A percentile compares a stretch with the other conserved stretches of the same genome.
Conservation (phyloP, 1,140 invertebrate genomes). For the Eupristina koningsbergeri region DNA sequence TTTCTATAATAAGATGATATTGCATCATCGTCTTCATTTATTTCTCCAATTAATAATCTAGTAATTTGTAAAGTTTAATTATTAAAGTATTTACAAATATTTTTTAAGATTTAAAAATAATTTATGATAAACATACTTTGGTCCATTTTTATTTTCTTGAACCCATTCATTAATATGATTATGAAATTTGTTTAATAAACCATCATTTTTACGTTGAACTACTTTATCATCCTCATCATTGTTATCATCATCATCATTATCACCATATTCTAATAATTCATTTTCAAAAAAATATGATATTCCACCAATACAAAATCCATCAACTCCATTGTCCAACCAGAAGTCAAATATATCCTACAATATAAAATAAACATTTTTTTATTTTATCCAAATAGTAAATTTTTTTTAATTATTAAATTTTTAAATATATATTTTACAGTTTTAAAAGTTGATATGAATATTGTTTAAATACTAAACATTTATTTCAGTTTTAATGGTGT, state of each 20-base stretch:
- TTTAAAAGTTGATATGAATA: too few relatives aligned
- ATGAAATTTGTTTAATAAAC: conserved; percentile 57
- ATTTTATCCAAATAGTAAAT: not conserved
- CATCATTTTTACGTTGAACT: conserved; percentile 53
- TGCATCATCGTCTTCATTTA: conserved; percentile 71
- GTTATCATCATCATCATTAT: not conserved
- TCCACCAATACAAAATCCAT: conserved; percentile 84
- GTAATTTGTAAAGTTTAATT: conserved; percentile 31
- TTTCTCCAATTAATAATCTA: conserved; percentile 75
- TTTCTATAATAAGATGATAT: conserved; percentile 76
- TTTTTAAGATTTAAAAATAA: not conserved
- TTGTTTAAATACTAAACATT: too few relatives aligned
- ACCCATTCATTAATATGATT: conserved; percentile 58
- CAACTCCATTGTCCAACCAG: conserved; percentile 84
- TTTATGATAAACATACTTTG: conserved; percentile 57
- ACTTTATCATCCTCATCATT: conserved; percentile 30
- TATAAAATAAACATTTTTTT: not conserved
- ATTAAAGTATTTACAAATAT: conserved; percentile 6
- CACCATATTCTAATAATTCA: conserved; percentile 63
- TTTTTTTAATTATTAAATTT: not conserved
- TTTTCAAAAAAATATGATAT: conserved; percentile 76
- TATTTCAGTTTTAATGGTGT: too few relatives aligned
- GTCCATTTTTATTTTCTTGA: conserved; percentile 50
- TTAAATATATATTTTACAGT: too few relatives aligned
- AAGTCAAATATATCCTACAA: conserved; percentile 77